Base-by-base conservation (phyloP, 2,888 invertebrate species). In the Busseola fusca region DNA sequence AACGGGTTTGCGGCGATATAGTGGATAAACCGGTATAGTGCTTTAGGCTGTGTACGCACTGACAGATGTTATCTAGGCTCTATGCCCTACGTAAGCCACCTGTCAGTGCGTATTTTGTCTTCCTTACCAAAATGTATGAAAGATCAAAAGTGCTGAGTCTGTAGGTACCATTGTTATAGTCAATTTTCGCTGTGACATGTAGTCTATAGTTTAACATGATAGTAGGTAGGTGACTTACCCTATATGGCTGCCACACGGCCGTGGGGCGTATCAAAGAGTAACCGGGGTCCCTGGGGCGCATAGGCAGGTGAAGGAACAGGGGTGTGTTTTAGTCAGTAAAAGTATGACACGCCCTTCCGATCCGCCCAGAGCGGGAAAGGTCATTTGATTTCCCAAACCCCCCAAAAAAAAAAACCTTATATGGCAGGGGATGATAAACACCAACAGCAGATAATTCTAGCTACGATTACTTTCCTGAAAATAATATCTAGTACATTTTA, bases 1-100 rank as follows among this genome's bases (percentile, higher is more conserved):
- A 65, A 7, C 16, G 52, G 75, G 34, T 73, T 66, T 59, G 18
- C 10, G 25, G 42, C 14, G 16, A 30, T 45, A 16, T 54, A 30
- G 30, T 9, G 9, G 10, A 3, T 30, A 40, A 57, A 63, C 21
- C 3, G 14, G 45, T 40, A 45, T 34, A 34, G 5, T 25, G 12
- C 3, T 54, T 27, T 5, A 48, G 48, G 48, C 9, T 48, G 21
- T 9, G 9, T 48, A 48, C 9, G 45, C 9, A 48, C 9, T 21
- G 9, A 21, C 9, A 21, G 48, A 1, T 48, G 21, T 21, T 48
- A 21, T 21, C 48, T 45, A 9, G 48, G 21, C 21, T 48, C 21
- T 48, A 48, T 3, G 48, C 21, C 3, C 9, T 48, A 48, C 3
- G 45, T 3, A 48, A 21, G 7, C 9, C 7, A 21, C 45, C 7